Conservation (phyloP, 2,113 vertebrate species). For the Alaudala cheleensis region DNA sequence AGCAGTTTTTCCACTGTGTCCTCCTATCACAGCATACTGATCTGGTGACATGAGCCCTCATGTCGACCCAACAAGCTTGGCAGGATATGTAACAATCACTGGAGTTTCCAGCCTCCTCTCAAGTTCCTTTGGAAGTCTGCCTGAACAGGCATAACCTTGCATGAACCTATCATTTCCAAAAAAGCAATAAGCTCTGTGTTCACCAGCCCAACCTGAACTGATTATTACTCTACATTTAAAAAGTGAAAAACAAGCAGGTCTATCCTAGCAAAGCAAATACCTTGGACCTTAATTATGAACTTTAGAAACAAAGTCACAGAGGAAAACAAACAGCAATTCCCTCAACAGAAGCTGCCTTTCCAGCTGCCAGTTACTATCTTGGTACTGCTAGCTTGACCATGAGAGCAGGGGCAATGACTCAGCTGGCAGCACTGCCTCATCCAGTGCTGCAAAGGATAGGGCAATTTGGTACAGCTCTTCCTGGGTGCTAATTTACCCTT, state of each 20-base stretch:
- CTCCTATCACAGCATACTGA: background rate
- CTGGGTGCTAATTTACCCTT: background rate
- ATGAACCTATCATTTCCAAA: background rate
- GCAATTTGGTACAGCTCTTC: background rate
- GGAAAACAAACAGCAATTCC: background rate
- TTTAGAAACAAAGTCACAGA: background rate
- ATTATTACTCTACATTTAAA: background rate
- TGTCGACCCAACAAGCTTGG: rapidly evolving
- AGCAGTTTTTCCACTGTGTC: background rate
- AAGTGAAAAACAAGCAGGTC: background rate
- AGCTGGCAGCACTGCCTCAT: background rate
- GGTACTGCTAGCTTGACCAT: background rate
- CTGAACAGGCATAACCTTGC: background rate
- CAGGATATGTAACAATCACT: background rate
- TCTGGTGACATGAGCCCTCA: background rate
- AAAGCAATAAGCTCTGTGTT: rapidly evolving
- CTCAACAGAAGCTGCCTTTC: background rate
- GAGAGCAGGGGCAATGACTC: background rate
- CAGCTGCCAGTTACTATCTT: slow-evolving; percentile 29
- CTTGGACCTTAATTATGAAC: background rate
- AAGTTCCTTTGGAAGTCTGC: slow-evolving; percentile 2
- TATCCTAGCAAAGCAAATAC: background rate
- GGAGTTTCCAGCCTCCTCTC: background rate
- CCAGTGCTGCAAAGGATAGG: background rate
- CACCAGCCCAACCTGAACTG: background rate